These are phyloP conservation scores for Epicauta chinensis DNA, from an alignment of 1,140 invertebrate species.

Conservation along the genomic window DNA sequence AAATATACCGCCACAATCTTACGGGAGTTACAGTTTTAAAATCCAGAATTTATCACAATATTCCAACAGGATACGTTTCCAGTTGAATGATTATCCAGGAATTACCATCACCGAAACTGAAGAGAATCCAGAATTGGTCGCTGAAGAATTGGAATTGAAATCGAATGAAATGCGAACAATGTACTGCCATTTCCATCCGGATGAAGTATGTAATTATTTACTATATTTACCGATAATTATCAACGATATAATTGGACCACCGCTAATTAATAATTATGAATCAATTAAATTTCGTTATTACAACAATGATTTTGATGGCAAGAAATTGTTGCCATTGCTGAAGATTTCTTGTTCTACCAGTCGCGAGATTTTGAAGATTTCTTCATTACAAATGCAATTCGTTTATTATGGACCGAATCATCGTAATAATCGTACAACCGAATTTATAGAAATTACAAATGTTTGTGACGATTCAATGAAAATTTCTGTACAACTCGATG, in stretches of 20 bases:
- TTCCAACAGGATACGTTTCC: constrained; percentile 11
- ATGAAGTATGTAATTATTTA: constrained; percentile 21
- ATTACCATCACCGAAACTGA: constrained; percentile 16
- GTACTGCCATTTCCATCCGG: constrained; percentile 22
- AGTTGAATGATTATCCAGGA: constrained; percentile 16
- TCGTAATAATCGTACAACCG: neutral
- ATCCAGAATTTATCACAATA: constrained; percentile 7
- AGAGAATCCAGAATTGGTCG: constrained; percentile 4
- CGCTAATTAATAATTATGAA: neutral
- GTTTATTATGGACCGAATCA: constrained; percentile 4
- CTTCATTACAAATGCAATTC: constrained; percentile 1
- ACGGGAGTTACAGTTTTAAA: constrained; percentile 15
- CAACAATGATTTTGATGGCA: neutral
- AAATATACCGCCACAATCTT: constrained; percentile 20
- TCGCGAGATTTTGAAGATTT: constrained; percentile 1
- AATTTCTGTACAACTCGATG: neutral
- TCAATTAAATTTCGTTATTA: neutral
- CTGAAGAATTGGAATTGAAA: constrained; percentile 7
- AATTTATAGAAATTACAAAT: constrained; percentile 3
- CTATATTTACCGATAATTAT: constrained; percentile 23
- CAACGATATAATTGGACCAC: constrained; percentile 6
- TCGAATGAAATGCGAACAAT: constrained; percentile 13
- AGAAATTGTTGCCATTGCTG: neutral
- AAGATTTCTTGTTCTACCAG: neutral
- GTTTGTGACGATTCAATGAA: neutral